These are phyloP conservation scores for Oscarella lobularis DNA, from an alignment of 37 sponge, comb jelly and placozoan genomes.

Conservation along the genomic window DNA sequence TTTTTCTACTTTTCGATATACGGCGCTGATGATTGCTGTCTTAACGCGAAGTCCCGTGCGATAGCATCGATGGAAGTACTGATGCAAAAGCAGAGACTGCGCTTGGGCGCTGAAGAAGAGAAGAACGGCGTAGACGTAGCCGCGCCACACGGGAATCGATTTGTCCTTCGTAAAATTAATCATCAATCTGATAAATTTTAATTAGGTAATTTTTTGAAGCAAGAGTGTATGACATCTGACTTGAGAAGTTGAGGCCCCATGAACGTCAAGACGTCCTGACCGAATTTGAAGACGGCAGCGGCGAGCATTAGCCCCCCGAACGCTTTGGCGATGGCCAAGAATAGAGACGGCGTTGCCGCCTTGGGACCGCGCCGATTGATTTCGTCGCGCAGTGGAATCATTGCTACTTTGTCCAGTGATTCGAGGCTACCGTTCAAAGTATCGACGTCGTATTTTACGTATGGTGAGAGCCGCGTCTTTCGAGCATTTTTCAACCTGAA, in stretches of 20 bases:
- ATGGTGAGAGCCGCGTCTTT: too few relatives aligned
- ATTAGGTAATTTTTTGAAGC: not conserved
- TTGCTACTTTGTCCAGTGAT: too few relatives aligned
- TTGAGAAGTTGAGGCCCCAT: conserved; percentile 72
- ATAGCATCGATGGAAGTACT: conserved; percentile 57
- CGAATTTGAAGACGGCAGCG: conserved; percentile 52
- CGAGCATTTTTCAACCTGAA: too few relatives aligned
- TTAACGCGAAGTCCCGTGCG: conserved; percentile 54
- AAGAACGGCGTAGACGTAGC: conserved; percentile 53
- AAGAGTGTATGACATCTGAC: conserved; percentile 15
- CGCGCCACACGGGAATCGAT: conserved; percentile 42
- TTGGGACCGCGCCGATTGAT: too few relatives aligned
- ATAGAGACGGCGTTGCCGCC: conserved; percentile 26
- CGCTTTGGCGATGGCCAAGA: conserved; percentile 42
- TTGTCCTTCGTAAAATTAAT: conserved; percentile 24
- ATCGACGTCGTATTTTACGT: too few relatives aligned
- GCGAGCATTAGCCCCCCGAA: conserved; percentile 40
- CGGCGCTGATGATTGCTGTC: conserved; percentile 53
- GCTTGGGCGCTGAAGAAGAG: conserved; percentile 40
- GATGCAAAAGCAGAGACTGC: conserved; percentile 62
- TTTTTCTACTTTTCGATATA: conserved; percentile 78
- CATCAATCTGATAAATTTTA: conserved; percentile 21
- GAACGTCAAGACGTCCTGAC: conserved; percentile 50
- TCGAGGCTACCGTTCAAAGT: too few relatives aligned
- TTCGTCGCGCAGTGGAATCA: too few relatives aligned